A percentile compares a stretch with the other conserved stretches of the same genome.
These are phyloP conservation scores for Equus przewalskii DNA, from an alignment of 2,113 vertebrate species.

Conservation along the genomic window DNA sequence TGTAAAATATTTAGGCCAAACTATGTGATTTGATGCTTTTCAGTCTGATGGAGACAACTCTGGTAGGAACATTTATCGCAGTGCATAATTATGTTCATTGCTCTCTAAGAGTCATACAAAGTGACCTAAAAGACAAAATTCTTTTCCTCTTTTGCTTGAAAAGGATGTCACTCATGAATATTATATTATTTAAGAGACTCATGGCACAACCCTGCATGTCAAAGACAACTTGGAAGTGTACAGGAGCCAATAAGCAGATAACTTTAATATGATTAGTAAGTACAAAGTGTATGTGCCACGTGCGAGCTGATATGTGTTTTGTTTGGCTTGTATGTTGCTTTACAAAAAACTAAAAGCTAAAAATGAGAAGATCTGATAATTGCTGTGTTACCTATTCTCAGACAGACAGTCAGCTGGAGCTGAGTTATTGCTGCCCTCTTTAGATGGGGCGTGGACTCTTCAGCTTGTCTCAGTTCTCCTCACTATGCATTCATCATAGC, in stretches of 20 bases:
- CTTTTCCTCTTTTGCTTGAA: constrained; percentile 21
- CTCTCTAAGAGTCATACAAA: background rate
- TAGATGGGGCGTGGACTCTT: background rate
- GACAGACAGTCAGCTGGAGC: background rate
- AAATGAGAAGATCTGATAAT: background rate
- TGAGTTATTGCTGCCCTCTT: background rate
- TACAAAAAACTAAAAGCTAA: background rate
- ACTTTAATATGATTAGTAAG: background rate
- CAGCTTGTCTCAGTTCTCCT: background rate
- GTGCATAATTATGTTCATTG: background rate
- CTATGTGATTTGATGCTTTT: background rate
- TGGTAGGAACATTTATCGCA: background rate
- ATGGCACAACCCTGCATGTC: background rate
- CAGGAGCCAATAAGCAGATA: background rate
- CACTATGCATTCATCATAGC: background rate
- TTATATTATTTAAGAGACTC: background rate
- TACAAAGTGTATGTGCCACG: background rate
- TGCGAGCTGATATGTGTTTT: background rate
- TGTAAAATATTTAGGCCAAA: constrained; percentile 41
- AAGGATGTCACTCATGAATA: background rate
- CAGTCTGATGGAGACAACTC: background rate
- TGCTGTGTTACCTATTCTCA: background rate
- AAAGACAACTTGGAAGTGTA: constrained; percentile 11
- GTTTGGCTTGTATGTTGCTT: constrained; percentile 10
- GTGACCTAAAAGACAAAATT: background rate